Percentiles rank a stretch among this genome's conserved stretches.
Conservation (phyloP, 2,888 invertebrate species). For the Orthonychiurus folsomi region DNA sequence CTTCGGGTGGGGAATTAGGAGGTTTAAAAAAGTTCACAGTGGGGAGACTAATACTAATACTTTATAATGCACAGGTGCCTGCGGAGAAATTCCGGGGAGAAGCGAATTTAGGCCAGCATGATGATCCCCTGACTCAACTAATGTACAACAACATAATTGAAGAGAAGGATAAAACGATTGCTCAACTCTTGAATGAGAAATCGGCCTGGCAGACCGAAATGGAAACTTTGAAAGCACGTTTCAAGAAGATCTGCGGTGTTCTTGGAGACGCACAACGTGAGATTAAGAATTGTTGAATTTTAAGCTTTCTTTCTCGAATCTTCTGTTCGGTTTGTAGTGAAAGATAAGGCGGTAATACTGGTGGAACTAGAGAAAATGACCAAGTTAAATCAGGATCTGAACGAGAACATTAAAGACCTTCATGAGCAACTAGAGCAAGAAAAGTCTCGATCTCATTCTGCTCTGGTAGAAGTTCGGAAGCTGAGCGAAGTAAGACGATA, state of each 20-base stretch:
- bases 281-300: constrained; percentile 38
- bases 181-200: constrained; percentile 37
- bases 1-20: background rate
- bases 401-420: constrained; percentile 58
- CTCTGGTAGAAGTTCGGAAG: constrained; percentile 29
- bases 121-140: constrained; percentile 13
- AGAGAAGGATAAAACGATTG: constrained; percentile 42
- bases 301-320: constrained; percentile 8
- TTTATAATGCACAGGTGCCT: too few relatives aligned
- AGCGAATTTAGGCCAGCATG: too few relatives aligned
- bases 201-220: constrained; percentile 53
- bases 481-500: constrained; percentile 29
- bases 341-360: constrained; percentile 66
- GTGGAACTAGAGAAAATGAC: constrained; percentile 62
- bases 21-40: too few relatives aligned
- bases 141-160: constrained; percentile 30
- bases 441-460: constrained; percentile 51
- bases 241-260: constrained; percentile 61
- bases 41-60: too few relatives aligned
- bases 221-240: constrained; percentile 58
- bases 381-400: constrained; percentile 61
- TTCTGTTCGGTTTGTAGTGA: constrained; percentile 53
- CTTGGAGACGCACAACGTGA: constrained; percentile 64
- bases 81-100: too few relatives aligned
- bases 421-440: constrained; percentile 67